A percentile compares a stretch with the other conserved stretches of the same genome.
phyloP scores from a whole-genome alignment of 2,888 invertebrate genomes.

The Didymodactylos carnosus region DNA sequence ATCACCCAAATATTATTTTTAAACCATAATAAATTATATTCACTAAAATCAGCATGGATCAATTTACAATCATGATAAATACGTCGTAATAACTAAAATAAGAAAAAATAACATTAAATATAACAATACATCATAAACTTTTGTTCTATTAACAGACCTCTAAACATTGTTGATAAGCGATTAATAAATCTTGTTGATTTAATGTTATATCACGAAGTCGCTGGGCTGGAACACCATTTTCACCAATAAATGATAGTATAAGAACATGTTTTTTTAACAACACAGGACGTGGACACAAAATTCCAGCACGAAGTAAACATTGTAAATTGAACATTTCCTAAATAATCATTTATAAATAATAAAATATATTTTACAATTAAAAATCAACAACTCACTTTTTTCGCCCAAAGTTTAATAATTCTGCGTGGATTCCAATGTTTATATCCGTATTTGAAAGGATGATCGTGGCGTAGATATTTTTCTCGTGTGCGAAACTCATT shows the following conservation, averaged over 20 bases:
- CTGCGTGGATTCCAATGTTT: slow-evolving; percentile 40
- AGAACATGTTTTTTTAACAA: slow-evolving; percentile 41
- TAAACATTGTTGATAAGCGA: slow-evolving; percentile 38
- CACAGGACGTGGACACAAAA: slow-evolving; percentile 28
- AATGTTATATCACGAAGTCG: slow-evolving; percentile 39
- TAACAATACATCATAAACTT: background rate
- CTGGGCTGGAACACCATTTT: slow-evolving; percentile 38
- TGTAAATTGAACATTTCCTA: slow-evolving; percentile 4
- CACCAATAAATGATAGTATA: slow-evolving; percentile 43
- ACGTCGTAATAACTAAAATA: slow-evolving; percentile 36
- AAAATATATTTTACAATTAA: too few relatives aligned
- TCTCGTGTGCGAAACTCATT: slow-evolving; percentile 42
- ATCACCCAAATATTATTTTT: slow-evolving; percentile 39
- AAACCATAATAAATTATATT: slow-evolving; percentile 44
- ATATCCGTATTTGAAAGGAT: slow-evolving; percentile 41
- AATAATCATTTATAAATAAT: too few relatives aligned
- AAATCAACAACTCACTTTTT: slow-evolving; percentile 33
- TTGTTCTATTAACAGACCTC: slow-evolving; percentile 21
- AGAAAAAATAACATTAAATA: too few relatives aligned
- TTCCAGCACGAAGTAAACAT: slow-evolving; percentile 7
- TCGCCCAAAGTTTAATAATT: slow-evolving; percentile 44
- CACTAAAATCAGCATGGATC: slow-evolving; percentile 45
- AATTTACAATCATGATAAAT: slow-evolving; percentile 40
- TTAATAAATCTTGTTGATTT: slow-evolving; percentile 28
- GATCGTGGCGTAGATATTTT: slow-evolving; percentile 43